A percentile compares a stretch with the other conserved stretches of the same genome.
phyloP scores from a whole-genome alignment of 2,888 invertebrate genomes.

The Cheilosia variabilis region DNA sequence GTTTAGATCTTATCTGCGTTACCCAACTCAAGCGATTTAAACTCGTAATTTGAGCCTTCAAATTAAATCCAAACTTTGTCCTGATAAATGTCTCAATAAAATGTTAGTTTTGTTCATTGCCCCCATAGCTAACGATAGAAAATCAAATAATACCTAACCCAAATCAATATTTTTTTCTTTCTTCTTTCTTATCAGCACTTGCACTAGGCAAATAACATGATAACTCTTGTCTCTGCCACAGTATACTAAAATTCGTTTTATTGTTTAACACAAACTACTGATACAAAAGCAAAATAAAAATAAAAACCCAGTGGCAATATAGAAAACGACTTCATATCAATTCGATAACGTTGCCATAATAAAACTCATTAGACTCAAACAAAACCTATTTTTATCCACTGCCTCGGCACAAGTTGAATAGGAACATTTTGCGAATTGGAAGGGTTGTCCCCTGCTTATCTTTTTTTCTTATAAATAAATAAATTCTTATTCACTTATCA shows the following conservation, averaged over 20 bases:
- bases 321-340: constrained; percentile 23
- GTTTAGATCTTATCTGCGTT: no score
- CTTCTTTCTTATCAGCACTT: constrained; percentile 56
- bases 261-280: constrained; percentile 43
- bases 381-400: constrained; percentile 19
- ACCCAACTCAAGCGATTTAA: no score
- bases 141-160: constrained; percentile 58
- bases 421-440: background rate
- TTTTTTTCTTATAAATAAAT: background rate
- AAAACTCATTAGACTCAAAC: constrained; percentile 23
- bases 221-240: constrained; percentile 56
- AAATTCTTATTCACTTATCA: constrained; percentile 1
- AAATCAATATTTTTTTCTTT: constrained; percentile 49
- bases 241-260: constrained; percentile 38
- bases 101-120: constrained; percentile 24
- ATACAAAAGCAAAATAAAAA: constrained; percentile 24
- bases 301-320: constrained; percentile 6
- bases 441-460: background rate
- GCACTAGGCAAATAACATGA: constrained; percentile 58
- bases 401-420: no score
- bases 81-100: constrained; percentile 19
- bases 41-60: background rate
- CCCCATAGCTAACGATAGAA: constrained; percentile 18
- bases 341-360: constrained; percentile 31
- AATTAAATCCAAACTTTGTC: constrained; percentile 3